Conservation (phyloP, 2,797 vertebrate genomes). For the Arrhamphus sclerolepis region DNA sequence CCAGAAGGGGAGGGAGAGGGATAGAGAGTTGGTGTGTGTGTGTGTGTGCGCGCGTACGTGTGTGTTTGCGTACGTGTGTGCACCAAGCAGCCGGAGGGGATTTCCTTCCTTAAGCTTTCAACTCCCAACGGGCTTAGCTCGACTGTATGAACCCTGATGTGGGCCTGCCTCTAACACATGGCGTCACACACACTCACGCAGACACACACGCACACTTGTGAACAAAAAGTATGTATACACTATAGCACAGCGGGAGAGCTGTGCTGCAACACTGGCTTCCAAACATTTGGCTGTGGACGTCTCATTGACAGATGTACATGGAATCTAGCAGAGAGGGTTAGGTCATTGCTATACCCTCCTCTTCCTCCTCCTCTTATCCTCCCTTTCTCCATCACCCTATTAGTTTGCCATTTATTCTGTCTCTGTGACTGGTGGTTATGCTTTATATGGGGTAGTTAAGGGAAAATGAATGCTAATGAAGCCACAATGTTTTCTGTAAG, state of each 20-base stretch:
- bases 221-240: slow-evolving; percentile 57
- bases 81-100: slow-evolving; percentile 73
- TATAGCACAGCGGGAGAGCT: slow-evolving; percentile 60
- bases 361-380: slow-evolving; percentile 40
- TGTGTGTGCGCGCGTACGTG: slow-evolving; percentile 16
- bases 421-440: slow-evolving; percentile 40
- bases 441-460: slow-evolving; percentile 28
- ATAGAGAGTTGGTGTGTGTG: slow-evolving; percentile 16
- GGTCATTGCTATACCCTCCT: slow-evolving; percentile 56
- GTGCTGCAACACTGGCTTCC: slow-evolving; percentile 58
- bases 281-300: slow-evolving; percentile 69
- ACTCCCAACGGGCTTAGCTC: slow-evolving; percentile 80
- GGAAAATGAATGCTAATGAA: slow-evolving; percentile 53
- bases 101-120: slow-evolving; percentile 85
- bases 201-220: slow-evolving; percentile 1
- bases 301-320: slow-evolving; percentile 74
- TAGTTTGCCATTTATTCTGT: slow-evolving; percentile 40
- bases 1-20: slow-evolving; percentile 71
- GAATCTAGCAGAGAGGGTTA: slow-evolving; percentile 62
- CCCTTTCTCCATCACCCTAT: slow-evolving; percentile 34
- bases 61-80: slow-evolving; percentile 16
- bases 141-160: slow-evolving; percentile 79
- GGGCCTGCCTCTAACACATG: slow-evolving; percentile 78
- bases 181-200: slow-evolving; percentile 51
- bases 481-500: slow-evolving; percentile 36